phyloP scores from a whole-genome alignment of 2,113 vertebrate species.

The Tapirus terrestris region DNA sequence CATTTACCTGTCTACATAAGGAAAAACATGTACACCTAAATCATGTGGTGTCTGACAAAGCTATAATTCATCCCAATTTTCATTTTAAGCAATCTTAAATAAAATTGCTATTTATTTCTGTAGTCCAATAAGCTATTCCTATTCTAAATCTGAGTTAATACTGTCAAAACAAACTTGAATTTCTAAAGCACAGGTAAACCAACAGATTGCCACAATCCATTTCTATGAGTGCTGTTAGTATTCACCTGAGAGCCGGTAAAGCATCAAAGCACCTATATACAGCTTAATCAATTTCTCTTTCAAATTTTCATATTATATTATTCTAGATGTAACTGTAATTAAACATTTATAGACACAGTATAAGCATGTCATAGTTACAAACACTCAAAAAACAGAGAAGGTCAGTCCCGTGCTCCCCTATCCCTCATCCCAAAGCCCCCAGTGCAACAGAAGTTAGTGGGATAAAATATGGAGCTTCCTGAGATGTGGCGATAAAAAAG shows the following conservation, averaged over 20 bases:
- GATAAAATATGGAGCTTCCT: background rate
- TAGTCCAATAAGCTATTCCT: background rate
- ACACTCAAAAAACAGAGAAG: background rate
- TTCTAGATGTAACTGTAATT: background rate
- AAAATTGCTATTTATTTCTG: background rate
- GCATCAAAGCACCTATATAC: background rate
- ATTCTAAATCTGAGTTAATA: constrained; percentile 30
- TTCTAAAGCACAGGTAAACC: background rate
- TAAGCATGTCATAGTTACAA: background rate
- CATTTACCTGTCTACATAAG: background rate
- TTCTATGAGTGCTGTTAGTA: background rate
- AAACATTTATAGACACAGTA: background rate
- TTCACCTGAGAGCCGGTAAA: background rate
- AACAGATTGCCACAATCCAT: background rate
- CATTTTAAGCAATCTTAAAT: background rate
- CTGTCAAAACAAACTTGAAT: constrained; percentile 6
- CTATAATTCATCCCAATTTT: constrained; percentile 25
- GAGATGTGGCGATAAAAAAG: background rate
- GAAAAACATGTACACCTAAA: background rate
- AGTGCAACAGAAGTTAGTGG: background rate
- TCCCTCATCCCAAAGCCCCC: background rate
- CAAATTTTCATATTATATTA: background rate
- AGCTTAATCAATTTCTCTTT: background rate
- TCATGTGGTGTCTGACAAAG: background rate
- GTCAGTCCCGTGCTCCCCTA: background rate